These are phyloP conservation scores for Hycleus phaleratus DNA, from an alignment of 1,140 invertebrate species.

Conservation along the genomic window DNA sequence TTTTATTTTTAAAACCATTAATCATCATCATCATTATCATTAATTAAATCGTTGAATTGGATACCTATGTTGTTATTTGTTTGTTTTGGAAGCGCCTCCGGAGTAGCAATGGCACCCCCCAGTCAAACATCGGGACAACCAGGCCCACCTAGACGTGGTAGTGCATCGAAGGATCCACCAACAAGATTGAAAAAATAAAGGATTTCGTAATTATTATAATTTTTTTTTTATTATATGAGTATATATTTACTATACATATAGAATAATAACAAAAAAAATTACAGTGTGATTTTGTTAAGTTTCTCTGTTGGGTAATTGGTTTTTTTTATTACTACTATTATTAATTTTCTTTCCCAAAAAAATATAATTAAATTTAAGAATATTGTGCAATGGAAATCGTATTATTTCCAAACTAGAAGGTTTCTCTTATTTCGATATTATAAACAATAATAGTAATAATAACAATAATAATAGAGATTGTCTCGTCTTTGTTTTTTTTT, in stretches of 20 bases:
- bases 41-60: slow-evolving; percentile 10
- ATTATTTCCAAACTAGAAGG: no score
- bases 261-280: background rate
- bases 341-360: background rate
- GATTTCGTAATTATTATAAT: background rate
- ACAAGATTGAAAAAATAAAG: slow-evolving; percentile 36
- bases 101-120: slow-evolving; percentile 39
- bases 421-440: background rate
- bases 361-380: background rate
- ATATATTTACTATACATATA: background rate
- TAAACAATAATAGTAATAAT: background rate
- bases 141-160: slow-evolving; percentile 36
- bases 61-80: slow-evolving; percentile 39
- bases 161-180: slow-evolving; percentile 38
- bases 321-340: background rate
- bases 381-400: no score
- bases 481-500: background rate
- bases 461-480: background rate
- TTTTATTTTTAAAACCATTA: slow-evolving; percentile 17
- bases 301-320: background rate
- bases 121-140: slow-evolving; percentile 27
- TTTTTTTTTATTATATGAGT: background rate
- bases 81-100: slow-evolving; percentile 42
- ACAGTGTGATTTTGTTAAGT: slow-evolving; percentile 7
- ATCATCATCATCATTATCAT: background rate